Conservation (phyloP, 2,113 vertebrate genomes). For the Pelecanoides urinatrix region DNA sequence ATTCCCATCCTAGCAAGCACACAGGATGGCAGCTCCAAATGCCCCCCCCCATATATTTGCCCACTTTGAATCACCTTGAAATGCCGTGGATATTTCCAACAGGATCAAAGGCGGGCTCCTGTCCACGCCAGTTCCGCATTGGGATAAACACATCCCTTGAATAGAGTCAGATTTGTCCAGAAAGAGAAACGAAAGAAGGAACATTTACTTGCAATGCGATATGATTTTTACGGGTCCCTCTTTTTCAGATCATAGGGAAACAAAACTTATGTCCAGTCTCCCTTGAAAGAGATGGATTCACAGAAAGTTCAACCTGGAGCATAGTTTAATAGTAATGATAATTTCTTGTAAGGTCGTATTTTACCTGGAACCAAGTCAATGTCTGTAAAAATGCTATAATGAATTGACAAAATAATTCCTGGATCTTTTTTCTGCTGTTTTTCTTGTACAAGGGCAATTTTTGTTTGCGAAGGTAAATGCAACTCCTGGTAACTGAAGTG, state of each 20-base stretch:
- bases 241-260: not conserved
- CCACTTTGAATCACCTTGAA: not conserved
- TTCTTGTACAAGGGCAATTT: not conserved
- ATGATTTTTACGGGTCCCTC: not conserved
- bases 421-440: not conserved
- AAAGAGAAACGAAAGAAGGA: not conserved
- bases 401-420: not conserved
- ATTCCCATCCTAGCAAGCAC: not conserved
- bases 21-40: not conserved
- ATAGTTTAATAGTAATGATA: not conserved
- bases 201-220: not conserved
- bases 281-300: not conserved
- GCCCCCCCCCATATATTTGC: not conserved
- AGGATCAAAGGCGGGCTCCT: not conserved
- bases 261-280: not conserved
- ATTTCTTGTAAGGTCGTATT: not conserved
- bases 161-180: not conserved
- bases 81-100: constrained; percentile 7
- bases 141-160: constrained; percentile 46
- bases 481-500: not conserved
- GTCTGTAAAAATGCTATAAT: not conserved
- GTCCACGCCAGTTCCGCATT: not conserved
- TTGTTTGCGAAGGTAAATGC: not conserved
- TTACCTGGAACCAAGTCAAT: not conserved
- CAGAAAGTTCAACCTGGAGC: not conserved